phyloP scores from a whole-genome alignment of 2,113 vertebrate species.

The Centropristis striata region DNA sequence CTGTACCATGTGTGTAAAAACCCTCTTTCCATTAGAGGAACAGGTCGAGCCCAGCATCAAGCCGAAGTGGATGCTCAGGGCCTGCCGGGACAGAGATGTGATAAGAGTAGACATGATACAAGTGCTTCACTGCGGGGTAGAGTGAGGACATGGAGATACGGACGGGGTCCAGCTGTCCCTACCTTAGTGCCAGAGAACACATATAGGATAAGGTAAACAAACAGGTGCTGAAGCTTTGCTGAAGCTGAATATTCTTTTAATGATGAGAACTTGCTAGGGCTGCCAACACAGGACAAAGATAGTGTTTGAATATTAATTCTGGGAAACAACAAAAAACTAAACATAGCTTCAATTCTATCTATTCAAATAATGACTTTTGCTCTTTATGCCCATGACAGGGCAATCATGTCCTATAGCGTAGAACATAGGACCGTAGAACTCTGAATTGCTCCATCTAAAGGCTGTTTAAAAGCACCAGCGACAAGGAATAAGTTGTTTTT shows the following conservation, averaged over 20 bases:
- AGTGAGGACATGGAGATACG: slow-evolving; percentile 54
- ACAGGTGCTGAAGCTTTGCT: not conserved
- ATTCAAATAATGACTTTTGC: too few species aligned
- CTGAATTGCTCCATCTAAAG: too few species aligned
- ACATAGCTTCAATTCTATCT: too few species aligned
- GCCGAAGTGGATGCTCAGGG: slow-evolving; percentile 35
- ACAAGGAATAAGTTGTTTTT: too few species aligned
- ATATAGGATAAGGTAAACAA: not conserved
- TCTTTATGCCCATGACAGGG: too few species aligned
- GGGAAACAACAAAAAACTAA: too few species aligned
- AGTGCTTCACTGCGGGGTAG: slow-evolving; percentile 67
- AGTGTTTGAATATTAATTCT: too few species aligned
- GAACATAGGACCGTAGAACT: too few species aligned
- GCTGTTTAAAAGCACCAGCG: too few species aligned
- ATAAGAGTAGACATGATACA: slow-evolving; percentile 76
- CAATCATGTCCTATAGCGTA: too few species aligned
- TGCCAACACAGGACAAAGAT: too few species aligned
- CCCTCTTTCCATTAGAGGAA: slow-evolving; percentile 17
- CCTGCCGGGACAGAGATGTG: slow-evolving; percentile 68
- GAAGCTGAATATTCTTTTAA: not conserved
- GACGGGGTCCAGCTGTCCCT: slow-evolving; percentile 58
- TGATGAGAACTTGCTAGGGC: not conserved
- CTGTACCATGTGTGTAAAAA: slow-evolving; percentile 35
- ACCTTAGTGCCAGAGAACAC: slow-evolving; percentile 40
- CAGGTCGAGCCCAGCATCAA: slow-evolving; percentile 46